Conservation (phyloP, 1,140 invertebrate genomes). For the Steinernema khuongi region DNA sequence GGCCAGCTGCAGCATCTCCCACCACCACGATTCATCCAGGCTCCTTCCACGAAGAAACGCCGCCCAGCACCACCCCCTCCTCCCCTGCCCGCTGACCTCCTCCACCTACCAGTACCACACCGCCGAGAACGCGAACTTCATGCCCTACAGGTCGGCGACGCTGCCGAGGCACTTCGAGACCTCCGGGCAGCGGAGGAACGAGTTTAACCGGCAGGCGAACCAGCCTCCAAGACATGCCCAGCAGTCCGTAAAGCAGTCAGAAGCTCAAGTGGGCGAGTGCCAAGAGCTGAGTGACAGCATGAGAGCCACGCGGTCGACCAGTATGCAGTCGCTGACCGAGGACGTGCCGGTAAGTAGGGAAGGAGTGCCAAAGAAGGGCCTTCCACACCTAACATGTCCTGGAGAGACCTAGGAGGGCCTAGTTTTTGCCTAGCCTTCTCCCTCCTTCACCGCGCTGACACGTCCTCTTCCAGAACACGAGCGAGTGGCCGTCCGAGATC, state of each 20-base stretch:
- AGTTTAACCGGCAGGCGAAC: not conserved
- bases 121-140: not conserved
- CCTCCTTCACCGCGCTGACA: not conserved
- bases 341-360: not conserved
- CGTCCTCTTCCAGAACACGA: not conserved
- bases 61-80: not conserved
- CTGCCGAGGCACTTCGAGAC: not conserved
- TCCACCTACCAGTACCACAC: not conserved
- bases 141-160: not conserved
- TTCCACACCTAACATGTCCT: no score
- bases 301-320: not conserved
- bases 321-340: not conserved
- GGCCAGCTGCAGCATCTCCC: not conserved
- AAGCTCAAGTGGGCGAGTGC: not conserved
- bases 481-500: not conserved
- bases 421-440: not conserved
- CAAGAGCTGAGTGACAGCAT: slow-evolving; percentile 8
- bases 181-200: not conserved
- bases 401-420: no score
- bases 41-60: slow-evolving; percentile 8
- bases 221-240: not conserved
- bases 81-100: not conserved
- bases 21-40: not conserved
- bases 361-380: no score
- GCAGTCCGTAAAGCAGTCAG: not conserved